Percentiles rank a stretch among this genome's conserved stretches.
These are phyloP conservation scores for Oscheius sp. DNA, from an alignment of 2,888 invertebrate species.

Conservation along the genomic window DNA sequence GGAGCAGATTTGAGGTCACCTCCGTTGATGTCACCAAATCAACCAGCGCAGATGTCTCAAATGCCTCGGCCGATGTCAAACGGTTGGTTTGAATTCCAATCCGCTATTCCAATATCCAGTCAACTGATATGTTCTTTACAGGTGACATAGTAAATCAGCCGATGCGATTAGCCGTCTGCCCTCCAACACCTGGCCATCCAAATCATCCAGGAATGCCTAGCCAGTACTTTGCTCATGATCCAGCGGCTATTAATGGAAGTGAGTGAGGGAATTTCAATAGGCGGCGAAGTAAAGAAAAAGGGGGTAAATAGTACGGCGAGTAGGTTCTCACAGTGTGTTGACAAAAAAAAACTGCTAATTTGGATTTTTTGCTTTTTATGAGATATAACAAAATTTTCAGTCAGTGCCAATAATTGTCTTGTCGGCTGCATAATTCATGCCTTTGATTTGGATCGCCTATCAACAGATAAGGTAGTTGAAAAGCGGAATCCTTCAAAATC, in stretches of 20 bases:
- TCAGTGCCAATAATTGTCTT: slow-evolving; percentile 42
- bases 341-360: neutral
- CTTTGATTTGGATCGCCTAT: slow-evolving; percentile 43
- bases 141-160: slow-evolving; percentile 12
- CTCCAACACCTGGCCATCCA: neutral
- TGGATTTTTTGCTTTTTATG: no score
- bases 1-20: slow-evolving; percentile 42
- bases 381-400: slow-evolving; percentile 12
- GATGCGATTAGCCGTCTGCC: slow-evolving; percentile 11
- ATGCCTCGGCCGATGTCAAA: slow-evolving; percentile 28
- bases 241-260: slow-evolving; percentile 8
- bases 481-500: no score
- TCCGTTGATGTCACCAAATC: slow-evolving; percentile 41
- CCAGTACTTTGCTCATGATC: slow-evolving; percentile 27
- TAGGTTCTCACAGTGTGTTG: neutral
- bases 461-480: slow-evolving; percentile 36
- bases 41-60: slow-evolving; percentile 24
- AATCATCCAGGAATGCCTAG: neutral
- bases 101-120: neutral
- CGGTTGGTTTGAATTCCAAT: neutral
- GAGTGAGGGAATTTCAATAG: no score
- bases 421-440: slow-evolving; percentile 44
- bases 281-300: neutral
- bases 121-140: no score
- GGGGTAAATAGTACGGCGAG: neutral